Evolutionary conservation across 2,888 invertebrate species (phyloP).

Genomic region (Tenthredo distinguenda): DNA sequence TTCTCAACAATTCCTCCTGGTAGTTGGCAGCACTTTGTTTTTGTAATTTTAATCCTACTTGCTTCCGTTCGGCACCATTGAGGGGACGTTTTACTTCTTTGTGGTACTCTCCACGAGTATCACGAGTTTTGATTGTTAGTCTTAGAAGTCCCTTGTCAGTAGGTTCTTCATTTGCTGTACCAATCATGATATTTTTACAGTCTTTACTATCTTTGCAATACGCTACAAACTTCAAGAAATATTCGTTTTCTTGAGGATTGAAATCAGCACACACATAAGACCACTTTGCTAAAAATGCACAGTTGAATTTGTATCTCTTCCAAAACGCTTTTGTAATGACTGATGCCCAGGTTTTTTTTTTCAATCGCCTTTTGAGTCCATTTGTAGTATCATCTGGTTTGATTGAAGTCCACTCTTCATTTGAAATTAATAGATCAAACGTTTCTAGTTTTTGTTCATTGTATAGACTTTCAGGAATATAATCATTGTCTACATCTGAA

Average conservation of each 20-base stretch:
- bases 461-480: conserved; percentile 4
- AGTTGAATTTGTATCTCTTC: conserved; percentile 54
- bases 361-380: conserved; percentile 40
- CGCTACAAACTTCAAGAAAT: conserved; percentile 51
- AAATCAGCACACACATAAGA: conserved; percentile 40
- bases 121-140: conserved; percentile 51
- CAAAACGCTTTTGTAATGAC: conserved; percentile 55
- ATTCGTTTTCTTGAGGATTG: not conserved
- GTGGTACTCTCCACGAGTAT: conserved; percentile 55
- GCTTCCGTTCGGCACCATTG: conserved; percentile 53
- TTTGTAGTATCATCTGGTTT: conserved; percentile 46
- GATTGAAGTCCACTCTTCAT: conserved; percentile 53
- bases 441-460: conserved; percentile 11
- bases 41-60: conserved; percentile 45
- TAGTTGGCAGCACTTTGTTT: conserved; percentile 51
- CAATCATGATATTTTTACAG: conserved; percentile 54
- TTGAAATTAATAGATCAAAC: conserved; percentile 36
- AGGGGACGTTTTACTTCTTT: conserved; percentile 53
- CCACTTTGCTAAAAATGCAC: conserved; percentile 56
- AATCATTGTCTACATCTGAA: conserved; percentile 30
- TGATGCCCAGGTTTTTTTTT: conserved; percentile 51
- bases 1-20: conserved; percentile 39
- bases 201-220: conserved; percentile 52
- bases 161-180: conserved; percentile 47
- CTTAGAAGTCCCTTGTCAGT: conserved; percentile 45